A percentile compares a stretch with the other conserved stretches of the same genome.
phyloP scores from a whole-genome alignment of 2,888 invertebrate genomes.

The Carabus problematicus region DNA sequence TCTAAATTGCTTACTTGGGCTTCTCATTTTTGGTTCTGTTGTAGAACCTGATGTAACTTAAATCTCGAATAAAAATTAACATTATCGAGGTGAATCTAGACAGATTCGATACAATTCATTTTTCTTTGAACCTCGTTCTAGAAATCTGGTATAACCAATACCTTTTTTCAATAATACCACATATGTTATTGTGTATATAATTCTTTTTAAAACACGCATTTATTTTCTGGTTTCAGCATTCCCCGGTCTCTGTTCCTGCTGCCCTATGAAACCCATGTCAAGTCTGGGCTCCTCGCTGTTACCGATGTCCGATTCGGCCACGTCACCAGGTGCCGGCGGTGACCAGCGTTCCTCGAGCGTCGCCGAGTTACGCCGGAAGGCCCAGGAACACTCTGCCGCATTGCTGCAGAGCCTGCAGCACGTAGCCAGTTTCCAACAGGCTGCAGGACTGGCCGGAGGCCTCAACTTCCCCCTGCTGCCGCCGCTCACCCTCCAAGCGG shows the following conservation, averaged over 20 bases:
- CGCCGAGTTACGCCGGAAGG: conserved; percentile 89
- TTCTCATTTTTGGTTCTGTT: too few species aligned
- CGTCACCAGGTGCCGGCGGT: conserved; percentile 54
- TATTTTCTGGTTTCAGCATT: conserved; percentile 65
- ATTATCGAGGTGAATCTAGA: too few species aligned
- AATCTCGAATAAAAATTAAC: too few species aligned
- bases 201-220: background rate
- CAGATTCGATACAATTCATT: too few species aligned
- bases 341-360: conserved; percentile 87
- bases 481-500: conserved; percentile 58
- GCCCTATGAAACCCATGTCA: conserved; percentile 71
- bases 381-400: conserved; percentile 94
- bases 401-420: conserved; percentile 76
- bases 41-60: too few species aligned
- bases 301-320: conserved; percentile 46
- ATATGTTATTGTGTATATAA: too few species aligned
- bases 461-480: conserved; percentile 63
- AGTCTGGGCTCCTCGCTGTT: conserved; percentile 53
- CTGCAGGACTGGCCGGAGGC: conserved; percentile 60
- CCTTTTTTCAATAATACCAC: too few species aligned
- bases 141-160: too few species aligned
- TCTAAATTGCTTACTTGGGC: too few species aligned
- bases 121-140: too few species aligned
- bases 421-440: conserved; percentile 68
- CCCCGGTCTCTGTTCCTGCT: conserved; percentile 81